phyloP scores from a whole-genome alignment of 1,140 invertebrate genomes.

The Penaeus indicus region DNA sequence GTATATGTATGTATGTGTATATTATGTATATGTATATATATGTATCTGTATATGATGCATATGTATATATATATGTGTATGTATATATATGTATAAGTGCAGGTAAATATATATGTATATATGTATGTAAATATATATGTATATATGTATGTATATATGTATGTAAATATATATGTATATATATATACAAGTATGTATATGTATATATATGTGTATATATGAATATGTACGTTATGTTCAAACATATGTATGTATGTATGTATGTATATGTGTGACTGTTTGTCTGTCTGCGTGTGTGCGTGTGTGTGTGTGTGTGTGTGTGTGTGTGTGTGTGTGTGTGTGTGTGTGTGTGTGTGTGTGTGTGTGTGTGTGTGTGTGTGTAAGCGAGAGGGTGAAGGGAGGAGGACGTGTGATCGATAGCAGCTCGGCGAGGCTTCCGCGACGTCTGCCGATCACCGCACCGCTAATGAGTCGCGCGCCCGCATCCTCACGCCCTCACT shows the following conservation, averaged over 20 bases:
- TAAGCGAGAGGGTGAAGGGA: background rate
- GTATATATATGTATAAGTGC: no score
- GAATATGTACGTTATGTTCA: background rate
- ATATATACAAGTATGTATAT: constrained; percentile 10
- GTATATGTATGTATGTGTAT: background rate
- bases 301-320: background rate
- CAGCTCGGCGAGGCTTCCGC: constrained; percentile 18
- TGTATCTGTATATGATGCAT: no score
- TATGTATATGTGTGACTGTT: background rate
- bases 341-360: background rate
- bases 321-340: background rate
- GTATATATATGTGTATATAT: background rate
- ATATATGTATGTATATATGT: constrained; percentile 15
- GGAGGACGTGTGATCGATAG: constrained; percentile 23
- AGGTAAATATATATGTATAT: constrained; percentile 21
- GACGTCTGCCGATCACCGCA: no score
- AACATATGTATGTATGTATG: background rate
- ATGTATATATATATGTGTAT: constrained; percentile 6
- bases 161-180: constrained; percentile 6
- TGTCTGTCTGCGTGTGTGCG: background rate
- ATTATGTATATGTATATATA: background rate
- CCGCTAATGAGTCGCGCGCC: no score
- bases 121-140: constrained; percentile 7
- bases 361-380: background rate
- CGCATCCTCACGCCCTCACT: background rate